A percentile compares a stretch with the other conserved stretches of the same genome.
These are phyloP conservation scores for Drepana arcuata DNA, from an alignment of 1,140 invertebrate species.

Conservation along the genomic window DNA sequence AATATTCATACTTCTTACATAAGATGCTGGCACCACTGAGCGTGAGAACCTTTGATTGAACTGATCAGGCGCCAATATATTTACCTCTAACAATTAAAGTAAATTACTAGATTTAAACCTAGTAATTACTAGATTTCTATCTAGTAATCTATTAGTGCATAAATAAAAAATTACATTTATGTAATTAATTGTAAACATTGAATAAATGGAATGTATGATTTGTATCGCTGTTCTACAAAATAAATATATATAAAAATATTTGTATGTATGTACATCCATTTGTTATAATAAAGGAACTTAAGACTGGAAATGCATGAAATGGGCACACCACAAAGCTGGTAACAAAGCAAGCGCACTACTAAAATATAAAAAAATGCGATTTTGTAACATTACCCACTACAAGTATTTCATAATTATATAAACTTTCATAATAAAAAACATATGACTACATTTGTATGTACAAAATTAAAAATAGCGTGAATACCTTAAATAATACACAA, in stretches of 20 bases:
- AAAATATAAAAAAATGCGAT: constrained; percentile 3
- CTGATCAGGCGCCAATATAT: constrained; percentile 13
- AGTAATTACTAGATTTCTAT: too few relatives aligned
- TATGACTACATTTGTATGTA: background rate
- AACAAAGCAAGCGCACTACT: constrained; percentile 6
- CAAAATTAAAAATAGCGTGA: constrained; percentile 7
- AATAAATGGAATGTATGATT: constrained; percentile 22
- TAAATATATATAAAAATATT: too few relatives aligned
- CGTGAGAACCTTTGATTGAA: too few relatives aligned
- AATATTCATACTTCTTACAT: too few relatives aligned
- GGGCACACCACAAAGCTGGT: too few relatives aligned
- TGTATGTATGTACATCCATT: constrained; percentile 14
- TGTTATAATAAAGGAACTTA: constrained; percentile 26
- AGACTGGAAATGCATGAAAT: constrained; percentile 14
- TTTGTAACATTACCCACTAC: background rate
- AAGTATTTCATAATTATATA: background rate
- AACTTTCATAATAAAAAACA: background rate
- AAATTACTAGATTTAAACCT: background rate
- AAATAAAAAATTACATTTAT: constrained; percentile 6
- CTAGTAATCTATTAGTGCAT: too few relatives aligned
- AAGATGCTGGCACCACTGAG: too few relatives aligned
- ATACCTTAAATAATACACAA: constrained; percentile 14
- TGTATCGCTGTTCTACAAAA: too few relatives aligned
- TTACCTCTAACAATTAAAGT: background rate
- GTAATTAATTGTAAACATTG: too few relatives aligned